Evolutionary conservation across 2,888 invertebrate species (phyloP).

Genomic region (Pristionchus mayeri): DNA sequence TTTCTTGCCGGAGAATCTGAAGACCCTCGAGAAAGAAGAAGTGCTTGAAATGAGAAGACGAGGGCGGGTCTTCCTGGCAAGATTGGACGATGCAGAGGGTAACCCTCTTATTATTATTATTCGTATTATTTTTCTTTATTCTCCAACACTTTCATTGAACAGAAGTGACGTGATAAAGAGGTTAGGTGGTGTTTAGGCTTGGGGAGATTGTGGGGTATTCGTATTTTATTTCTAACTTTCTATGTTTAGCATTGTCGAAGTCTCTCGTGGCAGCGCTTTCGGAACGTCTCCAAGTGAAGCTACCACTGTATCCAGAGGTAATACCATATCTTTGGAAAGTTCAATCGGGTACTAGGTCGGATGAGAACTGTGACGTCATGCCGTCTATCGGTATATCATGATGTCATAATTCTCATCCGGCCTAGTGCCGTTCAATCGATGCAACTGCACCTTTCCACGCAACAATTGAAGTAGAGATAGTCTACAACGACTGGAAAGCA

Average conservation of each 20-base stretch:
- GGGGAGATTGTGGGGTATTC: too few species aligned
- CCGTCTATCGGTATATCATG: too few species aligned
- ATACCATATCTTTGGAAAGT: too few species aligned
- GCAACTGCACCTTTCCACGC: too few species aligned
- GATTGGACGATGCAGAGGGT: conserved; percentile 20
- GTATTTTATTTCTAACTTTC: too few species aligned
- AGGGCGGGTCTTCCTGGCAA: neutral
- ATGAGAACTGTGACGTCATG: too few species aligned
- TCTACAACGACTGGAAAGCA: neutral
- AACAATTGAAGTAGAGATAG: neutral
- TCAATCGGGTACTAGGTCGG: too few species aligned
- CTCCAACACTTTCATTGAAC: neutral
- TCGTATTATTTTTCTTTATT: too few species aligned
- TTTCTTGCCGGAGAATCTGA: neutral
- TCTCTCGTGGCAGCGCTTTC: neutral
- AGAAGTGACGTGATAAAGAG: neutral
- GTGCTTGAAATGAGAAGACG: conserved; percentile 23
- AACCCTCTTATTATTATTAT: too few species aligned
- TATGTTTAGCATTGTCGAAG: neutral
- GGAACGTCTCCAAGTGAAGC: neutral
- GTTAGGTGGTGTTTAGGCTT: neutral
- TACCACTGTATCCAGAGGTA: neutral
- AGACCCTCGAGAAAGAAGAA: neutral
- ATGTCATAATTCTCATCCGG: too few species aligned
- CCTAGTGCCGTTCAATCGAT: too few species aligned